A percentile compares a stretch with the other conserved stretches of the same genome.
phyloP scores from a whole-genome alignment of 2,888 invertebrate genomes.

The Leucophenga montana region DNA sequence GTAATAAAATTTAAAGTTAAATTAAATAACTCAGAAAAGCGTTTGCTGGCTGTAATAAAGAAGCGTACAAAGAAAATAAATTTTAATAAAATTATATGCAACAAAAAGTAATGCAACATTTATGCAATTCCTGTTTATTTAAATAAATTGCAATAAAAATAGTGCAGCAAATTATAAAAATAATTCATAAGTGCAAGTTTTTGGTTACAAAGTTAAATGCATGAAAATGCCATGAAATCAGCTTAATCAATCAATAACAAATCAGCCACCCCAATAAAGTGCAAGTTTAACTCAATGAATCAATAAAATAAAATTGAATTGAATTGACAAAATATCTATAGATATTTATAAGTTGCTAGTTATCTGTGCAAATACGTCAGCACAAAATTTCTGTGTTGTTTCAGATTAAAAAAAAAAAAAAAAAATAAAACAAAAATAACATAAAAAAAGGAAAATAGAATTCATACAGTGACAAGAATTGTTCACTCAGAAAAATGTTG shows the following conservation, averaged over 20 bases:
- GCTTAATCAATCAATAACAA: constrained; percentile 31
- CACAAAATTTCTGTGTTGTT: neutral
- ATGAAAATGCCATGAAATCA: neutral
- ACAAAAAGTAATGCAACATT: constrained; percentile 32
- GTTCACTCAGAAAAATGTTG: constrained; percentile 14
- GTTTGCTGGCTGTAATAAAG: neutral
- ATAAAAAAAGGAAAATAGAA: too few species aligned
- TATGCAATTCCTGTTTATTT: too few species aligned
- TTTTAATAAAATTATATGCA: constrained; percentile 20
- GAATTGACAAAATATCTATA: constrained; percentile 23
- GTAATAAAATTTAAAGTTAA: too few species aligned
- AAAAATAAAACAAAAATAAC: neutral
- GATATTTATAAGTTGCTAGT: constrained; percentile 23
- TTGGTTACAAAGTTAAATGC: neutral
- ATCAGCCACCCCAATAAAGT: constrained; percentile 23
- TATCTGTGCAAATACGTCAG: neutral
- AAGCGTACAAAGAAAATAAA: neutral
- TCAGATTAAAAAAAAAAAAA: constrained; percentile 1
- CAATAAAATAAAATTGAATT: constrained; percentile 14
- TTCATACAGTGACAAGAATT: too few species aligned
- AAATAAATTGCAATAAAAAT: constrained; percentile 32
- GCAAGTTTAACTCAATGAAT: constrained; percentile 25
- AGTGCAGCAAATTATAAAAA: constrained; percentile 23
- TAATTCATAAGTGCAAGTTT: constrained; percentile 22
- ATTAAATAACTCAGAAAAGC: neutral